A percentile compares a stretch with the other conserved stretches of the same genome.
Conservation (phyloP, 2,797 vertebrate species). For the Oophaga sylvatica region DNA sequence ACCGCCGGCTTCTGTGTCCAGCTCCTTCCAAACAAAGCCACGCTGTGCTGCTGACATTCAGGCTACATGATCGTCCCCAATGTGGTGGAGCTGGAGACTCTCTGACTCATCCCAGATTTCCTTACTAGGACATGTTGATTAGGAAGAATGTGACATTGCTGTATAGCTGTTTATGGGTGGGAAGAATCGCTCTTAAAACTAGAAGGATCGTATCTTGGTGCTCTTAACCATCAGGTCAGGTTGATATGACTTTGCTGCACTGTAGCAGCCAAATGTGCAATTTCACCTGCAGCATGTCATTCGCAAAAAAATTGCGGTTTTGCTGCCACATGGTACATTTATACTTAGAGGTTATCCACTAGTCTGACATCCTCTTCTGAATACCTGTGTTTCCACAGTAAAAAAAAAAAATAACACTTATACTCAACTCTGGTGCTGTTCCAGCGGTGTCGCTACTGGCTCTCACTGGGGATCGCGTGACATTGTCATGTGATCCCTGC, state of each 20-base stretch:
- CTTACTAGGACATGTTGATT: not conserved
- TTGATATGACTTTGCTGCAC: not conserved
- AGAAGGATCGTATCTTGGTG: not conserved
- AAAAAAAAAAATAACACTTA: too few relatives aligned
- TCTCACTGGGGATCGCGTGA: too few relatives aligned
- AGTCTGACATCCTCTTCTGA: too few relatives aligned
- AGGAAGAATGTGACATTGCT: slow-evolving; percentile 9
- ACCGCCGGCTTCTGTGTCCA: not conserved
- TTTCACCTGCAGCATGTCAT: not conserved
- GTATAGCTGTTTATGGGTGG: not conserved
- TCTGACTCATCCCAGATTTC: not conserved
- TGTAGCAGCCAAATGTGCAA: not conserved
- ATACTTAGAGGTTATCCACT: too few relatives aligned
- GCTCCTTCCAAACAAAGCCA: not conserved
- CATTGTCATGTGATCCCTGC: too few relatives aligned
- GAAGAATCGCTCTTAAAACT: not conserved
- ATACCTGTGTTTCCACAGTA: too few relatives aligned
- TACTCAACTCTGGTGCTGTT: too few relatives aligned
- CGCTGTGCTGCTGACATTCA: not conserved
- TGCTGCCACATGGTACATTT: too few relatives aligned
- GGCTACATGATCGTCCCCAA: not conserved
- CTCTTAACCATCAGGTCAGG: not conserved
- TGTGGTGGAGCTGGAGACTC: not conserved
- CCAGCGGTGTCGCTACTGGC: too few relatives aligned
- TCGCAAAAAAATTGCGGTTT: too few relatives aligned